A percentile compares a stretch with the other conserved stretches of the same genome.
These are phyloP conservation scores for Conchocele bisecta DNA, from an alignment of 2,888 invertebrate species.

Conservation along the genomic window DNA sequence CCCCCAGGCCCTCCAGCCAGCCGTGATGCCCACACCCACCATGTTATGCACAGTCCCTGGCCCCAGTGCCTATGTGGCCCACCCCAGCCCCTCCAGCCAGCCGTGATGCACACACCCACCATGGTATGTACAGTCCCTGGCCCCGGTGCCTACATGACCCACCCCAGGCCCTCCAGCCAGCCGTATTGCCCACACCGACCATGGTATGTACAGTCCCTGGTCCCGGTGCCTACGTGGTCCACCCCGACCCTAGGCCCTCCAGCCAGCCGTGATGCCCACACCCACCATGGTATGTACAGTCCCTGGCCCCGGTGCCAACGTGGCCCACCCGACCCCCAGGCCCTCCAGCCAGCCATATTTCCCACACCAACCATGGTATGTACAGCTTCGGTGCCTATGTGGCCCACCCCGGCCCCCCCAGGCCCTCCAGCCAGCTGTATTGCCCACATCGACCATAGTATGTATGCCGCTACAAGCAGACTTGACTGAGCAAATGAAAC, in stretches of 20 bases:
- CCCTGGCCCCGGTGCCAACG: slow-evolving; percentile 40
- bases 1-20: too few species aligned
- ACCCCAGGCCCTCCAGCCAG: slow-evolving; percentile 52
- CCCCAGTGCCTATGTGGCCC: slow-evolving; percentile 18
- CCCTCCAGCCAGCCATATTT: slow-evolving; percentile 53
- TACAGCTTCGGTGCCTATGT: slow-evolving; percentile 31
- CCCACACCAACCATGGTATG: slow-evolving; percentile 47
- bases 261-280: slow-evolving; percentile 51
- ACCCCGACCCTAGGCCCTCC: slow-evolving; percentile 50
- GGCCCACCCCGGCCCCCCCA: slow-evolving; percentile 60
- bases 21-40: slow-evolving; percentile 71
- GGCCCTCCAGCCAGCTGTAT: slow-evolving; percentile 60
- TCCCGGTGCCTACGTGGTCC: slow-evolving; percentile 24
- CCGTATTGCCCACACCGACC: slow-evolving; percentile 64
- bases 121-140: slow-evolving; percentile 32
- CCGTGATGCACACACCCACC: slow-evolving; percentile 64
- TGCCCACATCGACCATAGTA: slow-evolving; percentile 43
- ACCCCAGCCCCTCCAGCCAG: slow-evolving; percentile 81
- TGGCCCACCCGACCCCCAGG: slow-evolving; percentile 65
- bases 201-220: slow-evolving; percentile 32
- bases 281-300: slow-evolving; percentile 31
- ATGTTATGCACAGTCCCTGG: slow-evolving; percentile 24
- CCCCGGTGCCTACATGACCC: slow-evolving; percentile 23
- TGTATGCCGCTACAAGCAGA: too few species aligned
- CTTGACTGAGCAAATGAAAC: too few species aligned